Base-by-base conservation (phyloP, 2,797 vertebrate species). In the Xerus rutilus region DNA sequence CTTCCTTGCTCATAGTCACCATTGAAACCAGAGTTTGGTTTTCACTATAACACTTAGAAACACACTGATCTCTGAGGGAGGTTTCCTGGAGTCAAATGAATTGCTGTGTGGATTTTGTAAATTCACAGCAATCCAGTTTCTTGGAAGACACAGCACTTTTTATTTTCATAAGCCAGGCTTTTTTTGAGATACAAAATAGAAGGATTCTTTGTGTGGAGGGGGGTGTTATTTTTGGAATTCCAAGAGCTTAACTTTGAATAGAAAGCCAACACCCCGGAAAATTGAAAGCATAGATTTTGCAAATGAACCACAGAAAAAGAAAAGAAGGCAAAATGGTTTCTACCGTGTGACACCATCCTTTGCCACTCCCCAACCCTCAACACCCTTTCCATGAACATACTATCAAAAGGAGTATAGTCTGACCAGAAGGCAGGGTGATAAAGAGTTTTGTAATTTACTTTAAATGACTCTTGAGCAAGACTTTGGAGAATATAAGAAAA, bases 201-300 rank as follows among this genome's bases (percentile, higher is more conserved):
- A 95, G 28, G n/a, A 10, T 74, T 76, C 83, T 88, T 73, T 67
- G 54, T 62, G 0, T 39, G 39, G 39, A 39, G 2, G 35, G 18
- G 18, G 32, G 13, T 76, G 84, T 93, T 88, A 86, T 89, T 96
- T 96, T 94, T 91, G 84, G 76, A 93, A 91, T 94, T 86, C 81
- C 5, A n/a, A 81, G 35, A 67, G 49, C 43, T 89, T 86, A 59
- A 79, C 43, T 92, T 79, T 92, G 62, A 93, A 91, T 73, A 57
- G 62, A 93, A 85, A 95, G 30, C 76, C 59, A 84, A 96, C 78
- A 14, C 45, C 45, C 43, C 65, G 17, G 62, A 87, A 94, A 97
- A 79, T 62, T 65, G 4, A 89, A 95, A 77, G 65, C 43, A 45
- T 30, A 91, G 1, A 88, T 76, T 79, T 96, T 89, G 30, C 89